Evolutionary conservation across 2,797 vertebrate species (phyloP), one percentile per base, ranked within the genome.

Genomic region (Poeciliopsis presidionis): DNA sequence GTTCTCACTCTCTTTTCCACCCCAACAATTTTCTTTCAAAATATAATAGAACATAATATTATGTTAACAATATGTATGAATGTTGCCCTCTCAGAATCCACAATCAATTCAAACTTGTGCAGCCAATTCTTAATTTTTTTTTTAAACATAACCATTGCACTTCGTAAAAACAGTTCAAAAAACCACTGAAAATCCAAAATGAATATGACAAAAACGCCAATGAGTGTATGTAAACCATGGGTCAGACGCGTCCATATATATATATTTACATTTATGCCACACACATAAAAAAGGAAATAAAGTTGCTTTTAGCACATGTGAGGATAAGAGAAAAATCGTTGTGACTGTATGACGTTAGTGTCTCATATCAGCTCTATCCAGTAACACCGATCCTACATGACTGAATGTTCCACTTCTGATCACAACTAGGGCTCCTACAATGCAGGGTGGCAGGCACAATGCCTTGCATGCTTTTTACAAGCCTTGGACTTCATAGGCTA

Each of bases 391-490:
- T 86, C 85, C 85, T 86, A 79, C 84, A 46, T 81, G 83, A 81
- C 80, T 80, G 86, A 94, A 88, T 87, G 87, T 88, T 82, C 82
- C 86, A 82, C 87, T 77, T 81, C 81, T 82, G 79, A 89, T 84
- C 85, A 89, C 83, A 89, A 88, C 79, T 85, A 87, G 88, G 89
- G 90, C 91, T 90, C 88, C 86, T 89, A 81, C 84, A 82, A 83
- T 82, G 85, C 91, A 89, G 89, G 83, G 87, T 84, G 86, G 84
- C 82, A 79, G 86, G 84, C 84, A 39, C 51, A 79, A 78, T 79
- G 87, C 87, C 90, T 83, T 30, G 88, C 88, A 91, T 90, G 90
- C 89, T 93, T 93, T 93, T 91, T 91, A 91, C 79, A 74, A 87
- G 80, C 63, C 80, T 71, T 30, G 43, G 67, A 84, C 84, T 90